These are phyloP conservation scores for Drosophila prolongata DNA, from an alignment of 2,888 invertebrate genomes.

Conservation along the genomic window DNA sequence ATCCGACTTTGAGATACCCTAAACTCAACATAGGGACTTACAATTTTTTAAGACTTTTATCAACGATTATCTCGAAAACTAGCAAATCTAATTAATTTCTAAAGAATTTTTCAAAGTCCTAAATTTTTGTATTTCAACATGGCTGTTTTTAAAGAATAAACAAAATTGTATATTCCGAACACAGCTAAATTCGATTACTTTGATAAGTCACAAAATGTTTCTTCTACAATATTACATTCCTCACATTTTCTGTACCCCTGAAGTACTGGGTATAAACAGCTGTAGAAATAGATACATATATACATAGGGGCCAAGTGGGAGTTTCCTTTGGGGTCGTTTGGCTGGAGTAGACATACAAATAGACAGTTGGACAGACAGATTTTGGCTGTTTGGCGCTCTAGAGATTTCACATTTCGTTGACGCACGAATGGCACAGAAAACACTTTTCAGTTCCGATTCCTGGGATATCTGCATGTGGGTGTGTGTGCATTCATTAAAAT, in stretches of 20 bases:
- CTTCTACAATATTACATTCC: too few species aligned
- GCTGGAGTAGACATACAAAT: conserved; percentile 1
- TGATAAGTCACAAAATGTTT: too few species aligned
- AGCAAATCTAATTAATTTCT: too few species aligned
- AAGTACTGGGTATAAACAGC: not conserved
- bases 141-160: too few species aligned
- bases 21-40: too few species aligned
- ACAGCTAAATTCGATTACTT: too few species aligned
- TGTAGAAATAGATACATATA: not conserved
- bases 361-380: conserved; percentile 24
- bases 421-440: conserved; percentile 27
- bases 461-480: conserved; percentile 14
- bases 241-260: too few species aligned
- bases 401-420: conserved; percentile 50
- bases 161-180: too few species aligned
- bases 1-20: not conserved
- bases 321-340: conserved; percentile 43
- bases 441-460: conserved; percentile 37
- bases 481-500: conserved; percentile 66
- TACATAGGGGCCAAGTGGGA: conserved; percentile 1
- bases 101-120: too few species aligned
- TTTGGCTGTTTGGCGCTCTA: conserved; percentile 42
- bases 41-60: too few species aligned
- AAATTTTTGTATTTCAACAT: too few species aligned
- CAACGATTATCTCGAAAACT: too few species aligned